Percentiles rank a stretch among this genome's conserved stretches.
Evolutionary conservation across 2,797 vertebrate species (phyloP).

Genomic region (Oophaga sylvatica): DNA sequence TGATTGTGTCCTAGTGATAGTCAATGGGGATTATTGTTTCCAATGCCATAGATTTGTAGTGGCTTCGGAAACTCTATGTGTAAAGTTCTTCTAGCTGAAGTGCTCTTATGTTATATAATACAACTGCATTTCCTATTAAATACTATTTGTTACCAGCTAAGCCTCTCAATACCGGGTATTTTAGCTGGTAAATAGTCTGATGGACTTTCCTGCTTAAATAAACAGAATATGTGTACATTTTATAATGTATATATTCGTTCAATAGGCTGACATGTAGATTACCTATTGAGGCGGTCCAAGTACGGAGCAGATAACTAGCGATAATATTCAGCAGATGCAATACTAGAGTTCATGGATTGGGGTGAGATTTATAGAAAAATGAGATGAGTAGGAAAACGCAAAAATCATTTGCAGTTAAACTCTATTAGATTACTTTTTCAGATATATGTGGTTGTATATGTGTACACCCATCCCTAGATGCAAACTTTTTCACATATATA

Average conservation of each 20-base stretch:
- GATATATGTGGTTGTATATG: too few species aligned
- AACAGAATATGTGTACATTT: neutral
- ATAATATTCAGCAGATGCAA: neutral
- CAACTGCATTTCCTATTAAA: neutral
- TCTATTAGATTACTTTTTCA: too few species aligned
- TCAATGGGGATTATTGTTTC: neutral
- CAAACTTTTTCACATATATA: too few species aligned
- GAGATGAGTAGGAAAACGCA: too few species aligned
- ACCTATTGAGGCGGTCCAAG: neutral
- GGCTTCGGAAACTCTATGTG: neutral
- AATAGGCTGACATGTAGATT: neutral
- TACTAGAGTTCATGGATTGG: neutral
- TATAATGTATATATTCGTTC: neutral
- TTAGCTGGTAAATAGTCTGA: neutral
- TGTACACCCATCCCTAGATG: too few species aligned
- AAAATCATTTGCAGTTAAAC: too few species aligned
- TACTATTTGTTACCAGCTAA: neutral
- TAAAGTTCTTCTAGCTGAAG: neutral
- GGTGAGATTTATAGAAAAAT: too few species aligned
- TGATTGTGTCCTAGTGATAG: neutral
- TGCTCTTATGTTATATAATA: neutral
- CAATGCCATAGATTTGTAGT: neutral
- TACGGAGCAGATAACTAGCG: neutral
- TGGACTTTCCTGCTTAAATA: neutral
- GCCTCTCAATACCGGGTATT: neutral